These are phyloP conservation scores for Phoeniculus purpureus DNA, from an alignment of 2,797 vertebrate species.

Conservation along the genomic window DNA sequence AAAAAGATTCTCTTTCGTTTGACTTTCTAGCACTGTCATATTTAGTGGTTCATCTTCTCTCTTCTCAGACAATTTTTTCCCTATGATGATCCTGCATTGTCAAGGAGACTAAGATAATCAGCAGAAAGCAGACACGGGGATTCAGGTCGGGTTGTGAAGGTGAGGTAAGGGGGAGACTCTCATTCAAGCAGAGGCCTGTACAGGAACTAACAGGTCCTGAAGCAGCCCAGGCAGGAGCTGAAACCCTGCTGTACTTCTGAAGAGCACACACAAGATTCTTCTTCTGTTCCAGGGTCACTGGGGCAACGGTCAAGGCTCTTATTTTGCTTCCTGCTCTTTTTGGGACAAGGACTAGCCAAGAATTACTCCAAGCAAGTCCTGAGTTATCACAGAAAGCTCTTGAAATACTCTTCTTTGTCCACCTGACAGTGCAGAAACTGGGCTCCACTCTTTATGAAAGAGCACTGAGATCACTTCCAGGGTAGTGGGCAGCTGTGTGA, in stretches of 20 bases:
- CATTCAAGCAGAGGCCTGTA: not conserved
- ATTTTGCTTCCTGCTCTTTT: not conserved
- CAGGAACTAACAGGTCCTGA: not conserved
- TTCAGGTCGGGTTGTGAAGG: not conserved
- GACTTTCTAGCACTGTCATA: constrained; percentile 1
- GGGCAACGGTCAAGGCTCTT: not conserved
- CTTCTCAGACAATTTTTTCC: not conserved
- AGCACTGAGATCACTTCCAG: not conserved
- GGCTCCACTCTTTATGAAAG: not conserved
- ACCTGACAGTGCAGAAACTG: not conserved
- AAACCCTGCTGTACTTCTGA: constrained; percentile 25
- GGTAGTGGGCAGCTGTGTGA: not conserved
- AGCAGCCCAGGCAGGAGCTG: not conserved
- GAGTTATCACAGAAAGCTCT: not conserved
- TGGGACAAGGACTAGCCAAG: not conserved
- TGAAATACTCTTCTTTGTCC: constrained; percentile 4
- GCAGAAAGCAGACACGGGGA: not conserved
- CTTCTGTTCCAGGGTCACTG: constrained; percentile 7
- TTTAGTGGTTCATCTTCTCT: not conserved
- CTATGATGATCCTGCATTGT: not conserved
- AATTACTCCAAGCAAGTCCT: not conserved
- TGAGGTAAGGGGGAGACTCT: not conserved
- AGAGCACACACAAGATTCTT: not conserved
- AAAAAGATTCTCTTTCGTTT: constrained; percentile 43
- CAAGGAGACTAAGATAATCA: not conserved